Evolutionary conservation across 1,140 invertebrate species (phyloP), one percentile per base, ranked within the genome.

Genomic region (Nymphalis io): DNA sequence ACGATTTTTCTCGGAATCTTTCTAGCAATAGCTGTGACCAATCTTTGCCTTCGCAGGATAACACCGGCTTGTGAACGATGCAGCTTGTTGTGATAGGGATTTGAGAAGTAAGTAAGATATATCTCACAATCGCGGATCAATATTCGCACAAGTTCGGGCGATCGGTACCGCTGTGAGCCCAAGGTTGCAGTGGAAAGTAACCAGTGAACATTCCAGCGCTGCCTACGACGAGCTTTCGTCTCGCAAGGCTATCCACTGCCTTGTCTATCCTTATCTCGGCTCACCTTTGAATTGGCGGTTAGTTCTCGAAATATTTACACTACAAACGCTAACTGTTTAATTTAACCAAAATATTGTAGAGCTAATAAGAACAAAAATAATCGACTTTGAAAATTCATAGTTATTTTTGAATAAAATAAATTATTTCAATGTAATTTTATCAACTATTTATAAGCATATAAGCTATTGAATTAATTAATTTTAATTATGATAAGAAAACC

Each of bases 151-250:
- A 79, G 80, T 80, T 84, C 78, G 71, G 82, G 82, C 75, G 78
- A 81, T 80, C 80, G 78, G 75, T 70, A 65, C 68, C 18, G 48
- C 68, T 68, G 62, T 39, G 67, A 38, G 74, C 70, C 73, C 83
- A 87, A 87, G 84, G 84, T 87, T 85, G 74, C 76, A 78, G 73
- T 84, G 69, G 80, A 86, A 86, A 84, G 82, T 84, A 83, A 68
- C 76, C 69, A 70, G 76, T 70, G 72, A 75, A 74, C 81, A 83
- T 82, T 81, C 81, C 79, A 48, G 60, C 73, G 73, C 76, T 70
- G 80, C 70, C 73, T 76, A 78, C 79, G 76, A 78, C 73, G 74
- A 78, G 79, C 81, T 79, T 80, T 79, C 80, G 80, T 82, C 77
- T 66, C 73, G 72, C 83, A 85, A 85, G 83, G 83, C 83, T 85